Evolutionary conservation across 2,113 vertebrate genomes (phyloP).

Genomic region (Isurus oxyrinchus): DNA sequence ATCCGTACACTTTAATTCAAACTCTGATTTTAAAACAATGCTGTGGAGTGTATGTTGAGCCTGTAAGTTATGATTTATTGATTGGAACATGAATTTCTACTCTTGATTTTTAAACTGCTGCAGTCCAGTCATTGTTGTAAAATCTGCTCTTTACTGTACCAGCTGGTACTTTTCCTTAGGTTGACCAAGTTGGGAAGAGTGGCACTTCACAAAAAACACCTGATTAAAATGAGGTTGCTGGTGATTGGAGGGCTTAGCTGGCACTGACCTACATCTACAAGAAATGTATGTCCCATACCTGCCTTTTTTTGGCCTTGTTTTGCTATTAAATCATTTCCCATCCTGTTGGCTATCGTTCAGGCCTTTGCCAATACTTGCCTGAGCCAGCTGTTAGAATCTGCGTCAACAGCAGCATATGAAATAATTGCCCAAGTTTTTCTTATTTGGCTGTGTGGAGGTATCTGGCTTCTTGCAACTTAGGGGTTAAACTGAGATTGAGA

Average conservation of each 20-base stretch:
- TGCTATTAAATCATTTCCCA: background rate
- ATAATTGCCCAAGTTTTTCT: background rate
- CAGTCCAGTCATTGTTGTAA: background rate
- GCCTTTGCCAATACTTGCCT: background rate
- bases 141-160: background rate
- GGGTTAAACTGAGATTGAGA: background rate
- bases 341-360: background rate
- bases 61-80: background rate
- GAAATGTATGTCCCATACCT: background rate
- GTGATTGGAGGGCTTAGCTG: background rate
- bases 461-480: background rate
- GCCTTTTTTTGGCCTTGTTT: background rate
- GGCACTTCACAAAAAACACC: background rate
- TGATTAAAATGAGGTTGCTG: background rate
- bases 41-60: background rate
- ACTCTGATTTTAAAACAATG: background rate
- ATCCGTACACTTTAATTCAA: background rate
- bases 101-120: background rate
- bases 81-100: background rate
- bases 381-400: background rate
- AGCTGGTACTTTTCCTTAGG: background rate
- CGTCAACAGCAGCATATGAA: background rate
- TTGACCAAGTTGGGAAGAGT: background rate
- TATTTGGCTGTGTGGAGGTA: background rate
- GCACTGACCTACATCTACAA: background rate